phyloP scores from a whole-genome alignment of 30 jellyfish, hydroid and myxozoan species.

The Sanderia malayensis region DNA sequence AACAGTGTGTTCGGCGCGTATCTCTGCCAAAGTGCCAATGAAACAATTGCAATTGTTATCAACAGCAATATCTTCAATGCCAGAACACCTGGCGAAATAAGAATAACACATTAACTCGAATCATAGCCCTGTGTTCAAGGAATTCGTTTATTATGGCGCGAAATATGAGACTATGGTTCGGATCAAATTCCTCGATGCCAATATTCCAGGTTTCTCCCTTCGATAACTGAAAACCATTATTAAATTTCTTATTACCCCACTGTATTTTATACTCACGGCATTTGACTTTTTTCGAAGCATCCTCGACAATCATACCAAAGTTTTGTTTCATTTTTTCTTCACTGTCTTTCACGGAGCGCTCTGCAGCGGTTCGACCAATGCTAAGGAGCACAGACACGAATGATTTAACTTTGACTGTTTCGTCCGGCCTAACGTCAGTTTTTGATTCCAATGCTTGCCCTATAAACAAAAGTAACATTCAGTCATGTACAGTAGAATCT shows the following conservation, averaged over 20 bases:
- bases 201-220: no score
- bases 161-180: no score
- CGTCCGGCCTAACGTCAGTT: slow-evolving; percentile 7
- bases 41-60: slow-evolving; percentile 26
- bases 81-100: slow-evolving; percentile 16
- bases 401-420: slow-evolving; percentile 41
- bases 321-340: slow-evolving; percentile 9
- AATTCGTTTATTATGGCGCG: no score
- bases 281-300: slow-evolving; percentile 28
- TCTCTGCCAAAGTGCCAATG: slow-evolving; percentile 61
- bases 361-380: slow-evolving; percentile 37
- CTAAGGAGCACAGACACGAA: slow-evolving; percentile 47
- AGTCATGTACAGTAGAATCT: no score
- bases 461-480: not conserved
- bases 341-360: slow-evolving; percentile 10
- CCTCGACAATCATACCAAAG: slow-evolving; percentile 1
- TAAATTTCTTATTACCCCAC: no score
- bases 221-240: no score
- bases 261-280: slow-evolving; percentile 53
- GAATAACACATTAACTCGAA: no score
- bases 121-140: no score
- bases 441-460: slow-evolving; percentile 58
- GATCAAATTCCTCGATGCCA: no score
- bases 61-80: slow-evolving; percentile 37
- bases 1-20: slow-evolving; percentile 54